Evolutionary conservation across 2,113 vertebrate genomes (phyloP).

Genomic region (Petrocephalus microphthalmus): DNA sequence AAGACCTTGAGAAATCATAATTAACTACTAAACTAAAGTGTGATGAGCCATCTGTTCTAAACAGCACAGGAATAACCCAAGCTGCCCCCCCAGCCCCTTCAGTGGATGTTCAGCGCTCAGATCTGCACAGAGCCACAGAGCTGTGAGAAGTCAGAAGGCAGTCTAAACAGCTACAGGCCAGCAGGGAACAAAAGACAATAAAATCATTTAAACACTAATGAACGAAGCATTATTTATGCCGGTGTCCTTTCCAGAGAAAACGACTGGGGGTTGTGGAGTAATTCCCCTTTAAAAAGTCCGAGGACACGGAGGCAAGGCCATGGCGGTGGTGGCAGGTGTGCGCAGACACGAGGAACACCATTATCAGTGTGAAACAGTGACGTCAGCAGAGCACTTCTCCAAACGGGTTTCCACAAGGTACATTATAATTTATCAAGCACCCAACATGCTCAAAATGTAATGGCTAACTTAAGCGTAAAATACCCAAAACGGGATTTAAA

Average conservation of each 20-base stretch:
- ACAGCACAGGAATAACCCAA: background rate
- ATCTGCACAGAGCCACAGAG: background rate
- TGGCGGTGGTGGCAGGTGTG: background rate
- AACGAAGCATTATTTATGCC: background rate
- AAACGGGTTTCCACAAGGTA: background rate
- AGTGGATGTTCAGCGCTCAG: background rate
- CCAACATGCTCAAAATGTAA: background rate
- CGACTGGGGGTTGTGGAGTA: background rate
- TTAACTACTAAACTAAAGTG: background rate
- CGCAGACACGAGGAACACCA: background rate
- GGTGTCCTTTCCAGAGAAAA: background rate
- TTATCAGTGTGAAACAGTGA: background rate
- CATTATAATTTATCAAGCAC: background rate
- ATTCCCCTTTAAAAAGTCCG: background rate
- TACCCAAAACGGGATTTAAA: background rate
- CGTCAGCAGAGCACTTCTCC: background rate
- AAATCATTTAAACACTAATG: background rate
- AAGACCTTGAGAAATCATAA: background rate
- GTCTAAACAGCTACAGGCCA: background rate
- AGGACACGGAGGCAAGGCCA: background rate
- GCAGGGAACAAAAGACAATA: background rate
- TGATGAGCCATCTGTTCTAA: background rate
- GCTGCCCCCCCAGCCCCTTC: background rate
- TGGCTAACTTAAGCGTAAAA: background rate
- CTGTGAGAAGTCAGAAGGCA: background rate